Evolutionary conservation across 2,797 vertebrate genomes (phyloP).

Genomic region (Astyanax mexicanus): DNA sequence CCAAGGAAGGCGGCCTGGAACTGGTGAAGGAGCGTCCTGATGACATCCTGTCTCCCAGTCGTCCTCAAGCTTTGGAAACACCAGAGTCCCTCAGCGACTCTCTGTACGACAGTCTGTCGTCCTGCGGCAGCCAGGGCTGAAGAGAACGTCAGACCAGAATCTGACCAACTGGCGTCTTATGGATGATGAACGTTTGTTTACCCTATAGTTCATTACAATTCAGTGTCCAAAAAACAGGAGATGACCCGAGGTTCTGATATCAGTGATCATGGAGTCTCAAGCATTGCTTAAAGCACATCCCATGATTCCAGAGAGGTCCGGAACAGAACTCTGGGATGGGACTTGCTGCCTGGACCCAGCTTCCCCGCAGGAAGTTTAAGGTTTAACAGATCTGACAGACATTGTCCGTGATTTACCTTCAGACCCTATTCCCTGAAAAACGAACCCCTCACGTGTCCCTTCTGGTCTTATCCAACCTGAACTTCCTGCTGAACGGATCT

Average conservation of each 20-base stretch:
- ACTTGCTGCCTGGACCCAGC: neutral
- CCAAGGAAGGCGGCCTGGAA: constrained; percentile 85
- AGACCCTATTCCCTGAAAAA: constrained; percentile 5
- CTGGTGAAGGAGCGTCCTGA: constrained; percentile 81
- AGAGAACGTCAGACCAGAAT: constrained; percentile 62
- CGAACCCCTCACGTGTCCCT: neutral
- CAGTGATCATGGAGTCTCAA: constrained; percentile 34
- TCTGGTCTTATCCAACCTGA: neutral
- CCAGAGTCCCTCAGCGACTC: constrained; percentile 94
- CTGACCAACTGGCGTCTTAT: neutral
- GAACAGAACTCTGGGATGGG: too few species aligned
- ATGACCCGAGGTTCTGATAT: neutral
- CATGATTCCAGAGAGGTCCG: neutral
- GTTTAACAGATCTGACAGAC: neutral
- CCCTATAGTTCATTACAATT: neutral
- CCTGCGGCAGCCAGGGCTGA: constrained; percentile 96
- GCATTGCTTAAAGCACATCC: neutral
- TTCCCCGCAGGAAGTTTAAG: neutral
- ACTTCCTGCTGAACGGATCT: constrained; percentile 54
- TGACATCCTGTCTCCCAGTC: constrained; percentile 78
- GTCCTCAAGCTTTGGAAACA: constrained; percentile 86
- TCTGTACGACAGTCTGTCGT: constrained; percentile 93
- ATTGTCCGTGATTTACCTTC: neutral
- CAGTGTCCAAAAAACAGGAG: neutral
- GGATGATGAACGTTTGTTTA: neutral